phyloP scores from a whole-genome alignment of 2,113 vertebrate species.

The Calonectris borealis region DNA sequence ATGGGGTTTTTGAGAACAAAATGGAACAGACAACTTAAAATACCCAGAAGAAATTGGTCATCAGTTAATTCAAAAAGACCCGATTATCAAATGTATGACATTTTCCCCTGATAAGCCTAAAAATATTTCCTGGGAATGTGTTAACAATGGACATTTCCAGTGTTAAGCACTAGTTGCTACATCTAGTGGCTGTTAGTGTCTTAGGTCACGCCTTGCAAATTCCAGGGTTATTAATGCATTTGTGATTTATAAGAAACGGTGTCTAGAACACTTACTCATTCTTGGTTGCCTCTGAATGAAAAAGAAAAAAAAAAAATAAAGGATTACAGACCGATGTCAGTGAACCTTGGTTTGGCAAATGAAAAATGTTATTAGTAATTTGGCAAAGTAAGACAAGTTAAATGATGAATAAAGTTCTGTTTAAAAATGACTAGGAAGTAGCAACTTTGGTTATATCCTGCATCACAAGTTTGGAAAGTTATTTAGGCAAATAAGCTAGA shows the following conservation, averaged over 20 bases:
- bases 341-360: conserved; percentile 66
- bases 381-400: conserved; percentile 55
- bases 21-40: conserved; percentile 55
- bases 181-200: conserved; percentile 63
- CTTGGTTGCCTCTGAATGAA: conserved; percentile 78
- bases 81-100: conserved; percentile 60
- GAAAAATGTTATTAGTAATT: conserved; percentile 68
- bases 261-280: conserved; percentile 77
- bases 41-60: conserved; percentile 33
- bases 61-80: conserved; percentile 49
- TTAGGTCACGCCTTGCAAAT: conserved; percentile 68
- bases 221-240: conserved; percentile 69
- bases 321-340: conserved; percentile 67
- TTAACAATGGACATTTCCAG: conserved; percentile 67
- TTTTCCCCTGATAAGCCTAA: conserved; percentile 60
- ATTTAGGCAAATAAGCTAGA: background rate
- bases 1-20: background rate
- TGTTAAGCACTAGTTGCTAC: conserved; percentile 70
- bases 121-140: conserved; percentile 70
- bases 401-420: conserved; percentile 38
- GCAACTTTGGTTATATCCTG: background rate
- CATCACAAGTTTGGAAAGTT: background rate
- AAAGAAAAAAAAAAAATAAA: conserved; percentile 37
- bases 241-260: conserved; percentile 69
- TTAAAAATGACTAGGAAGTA: conserved; percentile 15